Conservation (phyloP, 2,797 vertebrate species). For the Pseudomugil tenellus region DNA sequence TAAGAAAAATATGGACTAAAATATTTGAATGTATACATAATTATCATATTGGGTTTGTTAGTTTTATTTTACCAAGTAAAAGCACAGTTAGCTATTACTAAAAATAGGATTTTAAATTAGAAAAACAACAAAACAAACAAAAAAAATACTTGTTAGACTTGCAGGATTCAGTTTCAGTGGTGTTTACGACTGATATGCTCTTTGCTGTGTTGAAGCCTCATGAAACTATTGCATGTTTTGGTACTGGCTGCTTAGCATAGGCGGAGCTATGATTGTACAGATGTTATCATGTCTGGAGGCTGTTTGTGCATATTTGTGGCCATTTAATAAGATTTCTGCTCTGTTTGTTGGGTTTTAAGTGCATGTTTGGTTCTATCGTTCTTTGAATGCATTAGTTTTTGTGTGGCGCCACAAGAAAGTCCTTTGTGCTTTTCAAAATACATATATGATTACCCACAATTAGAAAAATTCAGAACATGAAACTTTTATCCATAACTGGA, state of each 20-base stretch:
- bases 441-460: slow-evolving; percentile 18
- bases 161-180: slow-evolving; percentile 3
- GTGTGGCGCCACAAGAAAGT: not conserved
- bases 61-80: too few relatives aligned
- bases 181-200: not conserved
- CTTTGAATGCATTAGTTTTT: not conserved
- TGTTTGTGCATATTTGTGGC: slow-evolving; percentile 10
- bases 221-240: slow-evolving; percentile 49
- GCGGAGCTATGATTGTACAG: slow-evolving; percentile 39
- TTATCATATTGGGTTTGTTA: too few relatives aligned
- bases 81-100: too few relatives aligned
- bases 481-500: slow-evolving; percentile 46
- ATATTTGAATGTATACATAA: too few relatives aligned
- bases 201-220: slow-evolving; percentile 21
- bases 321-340: slow-evolving; percentile 9
- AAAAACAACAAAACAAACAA: too few relatives aligned
- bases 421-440: not conserved
- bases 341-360: slow-evolving; percentile 8
- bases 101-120: too few relatives aligned
- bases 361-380: not conserved
- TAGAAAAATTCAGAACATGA: slow-evolving; percentile 27
- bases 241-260: slow-evolving; percentile 19
- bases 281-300: slow-evolving; percentile 15
- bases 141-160: not conserved
- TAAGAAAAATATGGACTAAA: too few relatives aligned